Conservation (phyloP, 2,113 vertebrate genomes). For the Typhlomys cinereus region DNA sequence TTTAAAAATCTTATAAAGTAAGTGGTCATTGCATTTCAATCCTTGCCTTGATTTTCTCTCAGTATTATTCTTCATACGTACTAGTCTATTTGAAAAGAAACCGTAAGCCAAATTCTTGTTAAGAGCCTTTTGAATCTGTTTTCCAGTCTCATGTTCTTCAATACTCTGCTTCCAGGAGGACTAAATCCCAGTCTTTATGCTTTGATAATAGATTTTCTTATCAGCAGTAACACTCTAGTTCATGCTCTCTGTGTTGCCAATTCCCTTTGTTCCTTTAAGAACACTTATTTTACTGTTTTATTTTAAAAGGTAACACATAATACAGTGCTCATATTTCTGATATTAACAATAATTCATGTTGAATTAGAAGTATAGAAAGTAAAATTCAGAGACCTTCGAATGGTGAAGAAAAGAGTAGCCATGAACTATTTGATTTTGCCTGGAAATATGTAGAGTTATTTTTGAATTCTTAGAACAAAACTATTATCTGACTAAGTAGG, state of each 20-base stretch:
- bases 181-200: not conserved
- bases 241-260: not conserved
- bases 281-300: not conserved
- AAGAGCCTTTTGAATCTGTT: not conserved
- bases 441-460: not conserved
- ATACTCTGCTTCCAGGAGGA: not conserved
- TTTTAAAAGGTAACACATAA: constrained; percentile 14
- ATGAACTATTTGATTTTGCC: not conserved
- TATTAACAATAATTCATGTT: constrained; percentile 16
- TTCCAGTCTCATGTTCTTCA: not conserved
- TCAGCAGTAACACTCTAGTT: not conserved
- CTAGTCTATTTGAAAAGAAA: not conserved
- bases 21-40: not conserved
- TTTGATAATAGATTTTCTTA: constrained; percentile 26
- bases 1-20: too few relatives aligned
- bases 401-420: not conserved
- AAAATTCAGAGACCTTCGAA: not conserved
- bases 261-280: not conserved
- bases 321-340: not conserved
- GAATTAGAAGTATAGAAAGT: not conserved
- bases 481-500: not conserved
- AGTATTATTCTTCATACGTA: not conserved
- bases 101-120: not conserved
- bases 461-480: not conserved
- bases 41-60: not conserved